These are phyloP conservation scores for Idaea straminata DNA, from an alignment of 2,888 invertebrate species.

Conservation along the genomic window DNA sequence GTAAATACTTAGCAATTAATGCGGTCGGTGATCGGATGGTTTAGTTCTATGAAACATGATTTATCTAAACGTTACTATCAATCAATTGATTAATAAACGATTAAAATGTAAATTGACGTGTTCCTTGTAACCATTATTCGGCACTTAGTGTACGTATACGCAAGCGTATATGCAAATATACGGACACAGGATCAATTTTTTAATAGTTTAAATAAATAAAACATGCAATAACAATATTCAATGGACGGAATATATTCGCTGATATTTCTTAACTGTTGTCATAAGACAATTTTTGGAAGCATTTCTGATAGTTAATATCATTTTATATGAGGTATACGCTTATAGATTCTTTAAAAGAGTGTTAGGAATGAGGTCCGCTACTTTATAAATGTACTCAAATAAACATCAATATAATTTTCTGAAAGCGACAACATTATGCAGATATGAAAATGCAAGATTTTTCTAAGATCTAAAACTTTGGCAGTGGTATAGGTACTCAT, in stretches of 20 bases:
- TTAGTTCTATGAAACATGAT: conserved; percentile 17
- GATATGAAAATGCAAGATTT: conserved; percentile 21
- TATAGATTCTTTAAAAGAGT: background rate
- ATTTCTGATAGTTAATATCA: conserved; percentile 20
- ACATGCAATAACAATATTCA: conserved; percentile 38
- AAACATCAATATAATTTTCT: conserved; percentile 11
- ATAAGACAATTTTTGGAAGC: conserved; percentile 43
- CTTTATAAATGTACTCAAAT: conserved; percentile 8
- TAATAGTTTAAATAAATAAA: conserved; percentile 19
- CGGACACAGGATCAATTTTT: conserved; percentile 10
- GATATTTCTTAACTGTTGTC: conserved; percentile 40
- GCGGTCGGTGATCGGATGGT: conserved; percentile 38
- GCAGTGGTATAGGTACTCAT: conserved; percentile 67
- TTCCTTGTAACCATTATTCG: background rate
- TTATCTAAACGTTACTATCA: background rate
- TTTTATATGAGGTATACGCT: conserved; percentile 3
- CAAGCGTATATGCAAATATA: conserved; percentile 4
- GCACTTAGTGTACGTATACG: conserved; percentile 4
- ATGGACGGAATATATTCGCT: conserved; percentile 72
- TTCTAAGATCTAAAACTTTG: conserved; percentile 66
- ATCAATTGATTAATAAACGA: background rate
- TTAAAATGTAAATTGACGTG: background rate
- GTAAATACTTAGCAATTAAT: conserved; percentile 36
- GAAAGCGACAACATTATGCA: conserved; percentile 12
- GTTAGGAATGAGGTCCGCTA: conserved; percentile 4